These are phyloP conservation scores for Okamejei kenojei DNA, from an alignment of 2,797 vertebrate species.

Conservation along the genomic window DNA sequence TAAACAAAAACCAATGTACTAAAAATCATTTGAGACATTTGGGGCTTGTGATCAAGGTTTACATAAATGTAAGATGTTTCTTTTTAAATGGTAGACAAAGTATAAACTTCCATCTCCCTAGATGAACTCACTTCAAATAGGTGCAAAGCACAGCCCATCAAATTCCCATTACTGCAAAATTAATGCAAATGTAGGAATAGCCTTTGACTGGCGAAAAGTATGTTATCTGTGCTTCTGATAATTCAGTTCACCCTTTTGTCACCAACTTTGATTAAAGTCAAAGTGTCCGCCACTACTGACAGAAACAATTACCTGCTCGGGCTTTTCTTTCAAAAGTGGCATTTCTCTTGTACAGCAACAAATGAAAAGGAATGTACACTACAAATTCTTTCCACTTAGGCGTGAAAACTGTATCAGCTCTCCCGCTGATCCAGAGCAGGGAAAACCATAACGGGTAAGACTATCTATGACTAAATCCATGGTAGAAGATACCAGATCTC, in stretches of 20 bases:
- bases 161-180: background rate
- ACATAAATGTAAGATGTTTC: background rate
- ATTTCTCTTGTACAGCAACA: conserved; percentile 48
- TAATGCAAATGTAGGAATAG: background rate
- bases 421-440: conserved; percentile 49
- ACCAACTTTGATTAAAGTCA: conserved; percentile 39
- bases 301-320: conserved; percentile 49
- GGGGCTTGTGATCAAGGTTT: background rate
- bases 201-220: background rate
- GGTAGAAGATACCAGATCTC: conserved; percentile 48
- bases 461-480: conserved; percentile 35
- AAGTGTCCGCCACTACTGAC: conserved; percentile 43
- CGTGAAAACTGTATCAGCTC: conserved; percentile 58
- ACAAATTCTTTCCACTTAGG: conserved; percentile 56
- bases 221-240: background rate
- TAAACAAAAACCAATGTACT: background rate
- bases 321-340: conserved; percentile 45
- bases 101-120: background rate
- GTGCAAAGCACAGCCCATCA: background rate
- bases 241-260: conserved; percentile 10
- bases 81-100: background rate
- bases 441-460: conserved; percentile 46
- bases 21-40: background rate
- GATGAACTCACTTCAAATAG: background rate
- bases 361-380: conserved; percentile 52